phyloP scores from a whole-genome alignment of 64 coral and sea anemone genomes.

The Montipora capricornis region DNA sequence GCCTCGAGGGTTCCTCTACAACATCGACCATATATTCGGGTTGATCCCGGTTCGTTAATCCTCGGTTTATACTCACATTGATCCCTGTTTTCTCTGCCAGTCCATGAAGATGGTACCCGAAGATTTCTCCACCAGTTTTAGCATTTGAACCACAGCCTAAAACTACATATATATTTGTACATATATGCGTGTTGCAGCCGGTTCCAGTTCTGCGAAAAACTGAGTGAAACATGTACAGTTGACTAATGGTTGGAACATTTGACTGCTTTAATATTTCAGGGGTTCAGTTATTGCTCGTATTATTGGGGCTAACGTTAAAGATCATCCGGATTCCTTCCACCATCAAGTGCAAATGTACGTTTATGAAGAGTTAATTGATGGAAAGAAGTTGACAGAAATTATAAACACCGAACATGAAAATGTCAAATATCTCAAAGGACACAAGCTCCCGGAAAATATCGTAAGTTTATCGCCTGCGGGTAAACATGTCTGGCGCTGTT shows the following conservation, averaged over 20 bases:
- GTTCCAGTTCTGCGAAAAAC: too few relatives aligned
- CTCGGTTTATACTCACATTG: not conserved
- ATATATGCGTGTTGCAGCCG: too few relatives aligned
- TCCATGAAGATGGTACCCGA: not conserved
- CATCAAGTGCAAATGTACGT: conserved; percentile 94
- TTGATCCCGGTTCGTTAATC: not conserved
- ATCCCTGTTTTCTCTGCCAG: too few relatives aligned
- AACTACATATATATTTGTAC: too few relatives aligned
- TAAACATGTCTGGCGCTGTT: not conserved
- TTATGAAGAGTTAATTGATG: conserved; percentile 93
- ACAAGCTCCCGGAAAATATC: conserved; percentile 86
- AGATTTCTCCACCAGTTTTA: not conserved
- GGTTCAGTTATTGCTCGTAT: conserved; percentile 92
- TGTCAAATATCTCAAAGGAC: conserved; percentile 89
- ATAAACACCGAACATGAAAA: conserved; percentile 97
- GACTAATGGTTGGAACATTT: not conserved
- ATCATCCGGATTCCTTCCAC: conserved; percentile 80
- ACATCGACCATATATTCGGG: not conserved
- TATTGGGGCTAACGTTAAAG: conserved; percentile 77
- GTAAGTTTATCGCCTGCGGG: conserved; percentile 65
- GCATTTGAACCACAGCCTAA: too few relatives aligned
- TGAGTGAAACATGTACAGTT: too few relatives aligned
- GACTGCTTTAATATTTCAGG: conserved; percentile 28
- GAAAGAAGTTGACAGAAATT: conserved; percentile 92
- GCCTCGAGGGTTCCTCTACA: not conserved